Evolutionary conservation across 2,888 invertebrate species (phyloP).

Genomic region (Xiphydria camelus): DNA sequence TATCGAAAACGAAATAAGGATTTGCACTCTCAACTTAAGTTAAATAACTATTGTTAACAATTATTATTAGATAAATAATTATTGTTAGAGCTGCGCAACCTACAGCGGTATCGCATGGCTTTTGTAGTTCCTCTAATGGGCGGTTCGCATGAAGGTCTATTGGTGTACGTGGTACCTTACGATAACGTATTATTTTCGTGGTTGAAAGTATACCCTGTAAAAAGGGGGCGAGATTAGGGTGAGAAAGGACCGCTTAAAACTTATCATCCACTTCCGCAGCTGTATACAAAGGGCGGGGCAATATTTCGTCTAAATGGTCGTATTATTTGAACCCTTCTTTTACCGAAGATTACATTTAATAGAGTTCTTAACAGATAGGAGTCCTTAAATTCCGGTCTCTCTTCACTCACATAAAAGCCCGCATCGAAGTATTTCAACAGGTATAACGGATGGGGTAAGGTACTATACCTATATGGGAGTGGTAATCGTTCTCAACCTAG

Average conservation of each 20-base stretch:
- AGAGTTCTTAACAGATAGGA: conserved; percentile 22
- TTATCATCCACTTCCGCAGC: conserved; percentile 1
- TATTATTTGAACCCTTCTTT: conserved; percentile 20
- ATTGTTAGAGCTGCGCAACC: too few species aligned
- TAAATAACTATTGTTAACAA: too few species aligned
- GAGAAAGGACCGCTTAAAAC: conserved; percentile 6
- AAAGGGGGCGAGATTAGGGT: conserved; percentile 3
- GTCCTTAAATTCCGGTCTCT: conserved; percentile 18
- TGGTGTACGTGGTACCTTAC: neutral
- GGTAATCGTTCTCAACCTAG: too few species aligned
- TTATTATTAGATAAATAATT: too few species aligned
- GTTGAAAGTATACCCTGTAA: neutral
- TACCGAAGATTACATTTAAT: conserved; percentile 24
- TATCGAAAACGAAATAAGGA: too few species aligned
- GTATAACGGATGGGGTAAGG: too few species aligned
- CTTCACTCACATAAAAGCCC: conserved; percentile 7
- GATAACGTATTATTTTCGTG: neutral
- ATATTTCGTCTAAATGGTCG: conserved; percentile 19
- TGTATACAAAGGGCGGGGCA: neutral
- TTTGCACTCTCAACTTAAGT: too few species aligned
- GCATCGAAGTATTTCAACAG: neutral
- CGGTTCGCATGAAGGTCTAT: too few species aligned
- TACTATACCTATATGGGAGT: too few species aligned
- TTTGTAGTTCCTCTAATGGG: too few species aligned
- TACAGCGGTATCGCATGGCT: too few species aligned